These are phyloP conservation scores for Ephestia elutella DNA, from an alignment of 1,140 invertebrate genomes.

Conservation along the genomic window DNA sequence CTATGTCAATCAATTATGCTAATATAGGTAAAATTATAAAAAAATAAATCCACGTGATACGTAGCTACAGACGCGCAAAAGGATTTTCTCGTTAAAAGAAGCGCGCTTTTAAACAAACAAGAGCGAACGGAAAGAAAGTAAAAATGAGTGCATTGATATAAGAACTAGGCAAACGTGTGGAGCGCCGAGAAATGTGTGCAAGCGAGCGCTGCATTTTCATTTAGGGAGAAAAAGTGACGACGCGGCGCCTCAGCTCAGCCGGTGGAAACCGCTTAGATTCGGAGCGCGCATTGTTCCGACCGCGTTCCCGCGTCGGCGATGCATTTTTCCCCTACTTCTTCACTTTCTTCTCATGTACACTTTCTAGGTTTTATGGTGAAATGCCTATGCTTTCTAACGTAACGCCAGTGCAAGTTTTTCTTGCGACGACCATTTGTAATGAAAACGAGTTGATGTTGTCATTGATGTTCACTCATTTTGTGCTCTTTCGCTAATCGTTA, in stretches of 20 bases:
- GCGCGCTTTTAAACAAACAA: slow-evolving; percentile 45
- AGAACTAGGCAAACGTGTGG: slow-evolving; percentile 57
- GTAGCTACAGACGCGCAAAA: neutral
- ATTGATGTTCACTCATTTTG: slow-evolving; percentile 23
- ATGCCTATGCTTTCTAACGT: slow-evolving; percentile 70
- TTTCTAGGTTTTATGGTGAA: slow-evolving; percentile 72
- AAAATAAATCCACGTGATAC: neutral
- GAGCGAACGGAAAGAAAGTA: slow-evolving; percentile 72
- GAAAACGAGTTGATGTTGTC: slow-evolving; percentile 63
- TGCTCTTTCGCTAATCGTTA: slow-evolving; percentile 1
- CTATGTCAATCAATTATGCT: too few species aligned
- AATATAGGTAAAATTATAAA: too few species aligned
- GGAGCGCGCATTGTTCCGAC: slow-evolving; percentile 50
- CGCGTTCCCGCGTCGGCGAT: slow-evolving; percentile 44
- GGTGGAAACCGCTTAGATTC: slow-evolving; percentile 46
- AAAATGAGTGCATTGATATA: slow-evolving; percentile 69
- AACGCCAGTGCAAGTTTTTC: slow-evolving; percentile 71
- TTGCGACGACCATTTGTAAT: slow-evolving; percentile 52
- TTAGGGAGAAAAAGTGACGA: slow-evolving; percentile 60
- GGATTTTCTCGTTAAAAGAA: slow-evolving; percentile 11
- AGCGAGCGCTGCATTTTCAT: slow-evolving; percentile 51
- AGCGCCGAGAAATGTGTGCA: slow-evolving; percentile 46
- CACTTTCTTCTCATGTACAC: slow-evolving; percentile 72
- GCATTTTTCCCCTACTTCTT: slow-evolving; percentile 67
- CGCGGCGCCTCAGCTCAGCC: slow-evolving; percentile 4